Conservation (phyloP, 2,797 vertebrate species). For the Numenius phaeopus region DNA sequence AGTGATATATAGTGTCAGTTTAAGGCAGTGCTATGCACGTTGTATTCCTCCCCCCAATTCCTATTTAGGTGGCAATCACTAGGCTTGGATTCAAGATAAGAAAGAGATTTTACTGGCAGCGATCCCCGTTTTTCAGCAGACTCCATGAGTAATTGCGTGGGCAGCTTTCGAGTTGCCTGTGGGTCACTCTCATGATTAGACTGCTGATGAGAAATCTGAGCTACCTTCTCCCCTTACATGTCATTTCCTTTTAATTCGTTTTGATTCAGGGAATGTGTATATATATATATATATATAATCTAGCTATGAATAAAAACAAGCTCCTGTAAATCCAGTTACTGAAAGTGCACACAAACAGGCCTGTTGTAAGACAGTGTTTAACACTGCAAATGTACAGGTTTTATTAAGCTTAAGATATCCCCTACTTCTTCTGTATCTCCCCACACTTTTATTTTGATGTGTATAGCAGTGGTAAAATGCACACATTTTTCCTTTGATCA, state of each 20-base stretch:
- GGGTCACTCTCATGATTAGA: constrained; percentile 33
- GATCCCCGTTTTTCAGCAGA: background rate
- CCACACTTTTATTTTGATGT: background rate
- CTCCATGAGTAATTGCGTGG: constrained; percentile 46
- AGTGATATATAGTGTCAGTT: constrained; percentile 6
- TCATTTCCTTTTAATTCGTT: constrained; percentile 53
- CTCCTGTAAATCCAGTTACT: background rate
- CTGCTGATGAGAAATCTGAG: constrained; percentile 32
- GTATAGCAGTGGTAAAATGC: background rate
- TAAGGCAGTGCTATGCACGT: constrained; percentile 23
- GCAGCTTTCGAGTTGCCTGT: background rate
- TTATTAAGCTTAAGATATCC: background rate
- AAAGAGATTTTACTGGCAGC: constrained; percentile 41
- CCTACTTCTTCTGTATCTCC: background rate
- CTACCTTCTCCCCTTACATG: background rate
- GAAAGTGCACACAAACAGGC: background rate
- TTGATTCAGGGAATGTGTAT: background rate
- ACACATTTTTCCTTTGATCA: background rate
- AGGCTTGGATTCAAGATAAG: constrained; percentile 33
- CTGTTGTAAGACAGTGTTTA: background rate
- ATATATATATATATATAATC: background rate
- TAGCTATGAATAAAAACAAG: constrained; percentile 50
- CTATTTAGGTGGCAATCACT: constrained; percentile 14
- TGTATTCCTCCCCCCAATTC: background rate
- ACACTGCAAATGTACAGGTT: background rate